A percentile compares a stretch with the other conserved stretches of the same genome.
Evolutionary conservation across 2,797 vertebrate species (phyloP).

Genomic region (Stomatorhinus walkeri): DNA sequence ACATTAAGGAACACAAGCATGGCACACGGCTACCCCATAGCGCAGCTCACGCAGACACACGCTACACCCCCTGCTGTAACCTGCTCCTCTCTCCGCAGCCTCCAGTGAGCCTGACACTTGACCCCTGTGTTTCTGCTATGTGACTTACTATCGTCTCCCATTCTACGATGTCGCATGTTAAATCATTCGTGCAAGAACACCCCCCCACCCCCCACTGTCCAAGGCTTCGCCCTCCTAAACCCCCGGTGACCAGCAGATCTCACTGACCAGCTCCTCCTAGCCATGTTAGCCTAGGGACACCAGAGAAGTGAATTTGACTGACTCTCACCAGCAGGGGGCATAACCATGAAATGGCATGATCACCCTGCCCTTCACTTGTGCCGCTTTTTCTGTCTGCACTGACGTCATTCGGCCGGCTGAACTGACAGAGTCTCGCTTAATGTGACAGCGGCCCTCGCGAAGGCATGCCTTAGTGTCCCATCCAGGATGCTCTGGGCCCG

Average conservation of each 20-base stretch:
- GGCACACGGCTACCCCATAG: conserved; percentile 13
- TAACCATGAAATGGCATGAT: neutral
- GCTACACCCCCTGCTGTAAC: neutral
- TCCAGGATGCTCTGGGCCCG: neutral
- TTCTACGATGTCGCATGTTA: conserved; percentile 12
- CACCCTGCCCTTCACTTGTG: neutral
- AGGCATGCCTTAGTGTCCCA: neutral
- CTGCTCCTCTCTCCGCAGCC: conserved; percentile 12
- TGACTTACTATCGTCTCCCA: conserved; percentile 17
- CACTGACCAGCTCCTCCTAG: neutral
- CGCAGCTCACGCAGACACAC: neutral
- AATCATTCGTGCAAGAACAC: neutral
- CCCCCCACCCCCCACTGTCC: neutral
- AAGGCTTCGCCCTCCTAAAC: neutral
- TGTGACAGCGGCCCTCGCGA: neutral
- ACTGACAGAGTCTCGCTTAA: neutral
- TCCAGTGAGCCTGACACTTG: neutral
- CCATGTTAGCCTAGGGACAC: neutral
- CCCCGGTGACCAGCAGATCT: neutral
- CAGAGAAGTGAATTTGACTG: neutral
- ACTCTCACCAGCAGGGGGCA: neutral
- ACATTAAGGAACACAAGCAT: conserved; percentile 27
- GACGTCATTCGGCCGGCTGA: neutral
- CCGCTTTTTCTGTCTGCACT: neutral
- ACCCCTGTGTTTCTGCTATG: neutral